Evolutionary conservation across 2,797 vertebrate genomes (phyloP).

Genomic region (Scomberomorus guttatus): DNA sequence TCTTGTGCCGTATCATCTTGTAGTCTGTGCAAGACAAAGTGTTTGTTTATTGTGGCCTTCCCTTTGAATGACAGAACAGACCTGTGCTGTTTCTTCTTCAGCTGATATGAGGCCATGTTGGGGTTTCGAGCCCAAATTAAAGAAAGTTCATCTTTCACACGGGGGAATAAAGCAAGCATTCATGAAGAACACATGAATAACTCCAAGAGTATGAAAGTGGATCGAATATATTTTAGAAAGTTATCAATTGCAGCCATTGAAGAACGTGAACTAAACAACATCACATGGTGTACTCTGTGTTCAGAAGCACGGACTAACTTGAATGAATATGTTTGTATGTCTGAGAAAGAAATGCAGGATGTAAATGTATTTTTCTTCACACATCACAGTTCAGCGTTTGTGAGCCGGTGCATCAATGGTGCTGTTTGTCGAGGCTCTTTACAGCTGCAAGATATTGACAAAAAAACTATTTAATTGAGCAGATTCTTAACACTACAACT

Average conservation of each 20-base stretch:
- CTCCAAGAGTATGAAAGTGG: not conserved
- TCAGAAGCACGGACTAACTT: not conserved
- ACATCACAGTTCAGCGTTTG: conserved; percentile 9
- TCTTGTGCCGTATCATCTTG: not conserved
- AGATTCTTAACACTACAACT: not conserved
- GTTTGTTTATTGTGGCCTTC: not conserved
- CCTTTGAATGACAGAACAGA: not conserved
- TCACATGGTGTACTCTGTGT: conserved; percentile 28
- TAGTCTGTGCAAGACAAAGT: not conserved
- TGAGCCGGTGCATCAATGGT: not conserved
- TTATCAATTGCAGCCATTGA: conserved; percentile 17
- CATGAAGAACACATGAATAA: not conserved
- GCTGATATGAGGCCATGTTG: not conserved
- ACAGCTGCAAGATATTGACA: conserved; percentile 25
- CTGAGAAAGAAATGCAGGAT: not conserved
- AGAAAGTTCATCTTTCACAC: not conserved
- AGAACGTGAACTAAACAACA: not conserved
- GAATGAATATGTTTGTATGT: conserved; percentile 10
- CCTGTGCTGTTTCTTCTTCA: not conserved
- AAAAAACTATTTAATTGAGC: not conserved
- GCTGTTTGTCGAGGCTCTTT: not conserved
- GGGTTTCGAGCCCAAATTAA: not conserved
- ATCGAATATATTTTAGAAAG: conserved; percentile 2
- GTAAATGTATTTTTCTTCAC: conserved; percentile 1
- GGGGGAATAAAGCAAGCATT: not conserved